Conservation (phyloP, 2,113 vertebrate genomes). For the Menidia beryllina region DNA sequence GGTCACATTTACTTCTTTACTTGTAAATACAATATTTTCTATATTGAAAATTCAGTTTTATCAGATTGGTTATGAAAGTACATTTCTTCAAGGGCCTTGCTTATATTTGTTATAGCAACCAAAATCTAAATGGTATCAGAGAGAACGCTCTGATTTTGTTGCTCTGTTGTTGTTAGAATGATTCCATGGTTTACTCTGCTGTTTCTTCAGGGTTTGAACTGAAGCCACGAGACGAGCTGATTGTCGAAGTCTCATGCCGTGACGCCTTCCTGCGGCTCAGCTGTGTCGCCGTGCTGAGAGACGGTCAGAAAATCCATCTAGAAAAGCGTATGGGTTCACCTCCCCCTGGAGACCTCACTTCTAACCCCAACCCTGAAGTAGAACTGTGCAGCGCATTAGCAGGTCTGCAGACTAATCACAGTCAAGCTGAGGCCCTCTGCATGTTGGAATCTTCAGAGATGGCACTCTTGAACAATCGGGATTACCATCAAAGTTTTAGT, state of each 20-base stretch:
- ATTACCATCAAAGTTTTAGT: constrained; percentile 88
- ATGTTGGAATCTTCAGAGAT: constrained; percentile 91
- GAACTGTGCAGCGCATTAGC: constrained; percentile 93
- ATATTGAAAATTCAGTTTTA: too few relatives aligned
- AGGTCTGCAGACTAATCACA: constrained; percentile 87
- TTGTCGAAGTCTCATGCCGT: constrained; percentile 90
- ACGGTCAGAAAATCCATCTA: constrained; percentile 60
- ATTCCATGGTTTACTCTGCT: neutral
- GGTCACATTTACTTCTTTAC: too few relatives aligned
- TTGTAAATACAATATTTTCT: too few relatives aligned
- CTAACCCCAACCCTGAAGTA: constrained; percentile 82
- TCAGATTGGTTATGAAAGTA: neutral
- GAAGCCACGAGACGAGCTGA: constrained; percentile 84
- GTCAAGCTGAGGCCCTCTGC: constrained; percentile 71
- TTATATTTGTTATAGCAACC: neutral
- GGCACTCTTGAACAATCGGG: constrained; percentile 89
- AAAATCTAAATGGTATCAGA: neutral
- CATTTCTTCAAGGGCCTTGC: neutral
- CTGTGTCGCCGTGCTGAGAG: constrained; percentile 79
- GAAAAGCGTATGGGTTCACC: constrained; percentile 27
- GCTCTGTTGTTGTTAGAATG: neutral
- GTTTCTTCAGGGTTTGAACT: constrained; percentile 83
- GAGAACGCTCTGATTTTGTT: neutral
- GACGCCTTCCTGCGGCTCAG: constrained; percentile 92
- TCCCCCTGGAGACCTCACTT: neutral